Base-by-base conservation (phyloP, 2,888 invertebrate species). In the Piscicola geometra region DNA sequence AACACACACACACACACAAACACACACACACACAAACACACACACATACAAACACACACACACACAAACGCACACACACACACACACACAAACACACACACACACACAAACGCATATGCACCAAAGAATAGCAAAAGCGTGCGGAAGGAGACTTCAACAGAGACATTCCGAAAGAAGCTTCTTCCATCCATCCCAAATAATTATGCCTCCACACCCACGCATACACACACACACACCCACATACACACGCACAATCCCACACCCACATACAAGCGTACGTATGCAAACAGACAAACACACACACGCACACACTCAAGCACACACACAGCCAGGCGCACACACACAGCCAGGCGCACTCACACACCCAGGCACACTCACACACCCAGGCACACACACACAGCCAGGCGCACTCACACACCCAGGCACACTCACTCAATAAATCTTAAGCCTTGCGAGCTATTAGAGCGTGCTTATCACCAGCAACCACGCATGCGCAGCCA, bases 391-490 rank as follows among this genome's bases (percentile, higher is more conserved):
- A 15, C 60, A 56, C 60, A 56, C 60, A 56, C 5, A 56, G n/a
- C 9, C 70, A 70, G 3, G 32, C 70, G 5, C 41, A 33, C 33
- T n/a, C 68, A 67, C 33, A 33, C 35, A 32, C 30, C 3, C 33
- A 67, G 3, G 32, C 3, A 67, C 67, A 18, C 15, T n/a, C 32
- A 73, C 73, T 52, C 73, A 73, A 73, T 73, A 73, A 73, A 73
- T 73, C 73, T 56, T 64, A 56, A 60, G 64, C 73, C 73, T 56
- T 32, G 56, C 56, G 56, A 73, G 73, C 73, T 73, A 73, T 73
- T 73, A 73, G 73, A 73, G 52, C 73, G 41, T 73, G 73, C 73
- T 73, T 73, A 73, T 73, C 73, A 52, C 64, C 35, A 28, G n/a
- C 64, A 32, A 56, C 52, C 73, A 73, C 35, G 67, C 67, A 30